Base-by-base conservation (phyloP, 2,888 invertebrate genomes). In the Dermolepida albohirtum region DNA sequence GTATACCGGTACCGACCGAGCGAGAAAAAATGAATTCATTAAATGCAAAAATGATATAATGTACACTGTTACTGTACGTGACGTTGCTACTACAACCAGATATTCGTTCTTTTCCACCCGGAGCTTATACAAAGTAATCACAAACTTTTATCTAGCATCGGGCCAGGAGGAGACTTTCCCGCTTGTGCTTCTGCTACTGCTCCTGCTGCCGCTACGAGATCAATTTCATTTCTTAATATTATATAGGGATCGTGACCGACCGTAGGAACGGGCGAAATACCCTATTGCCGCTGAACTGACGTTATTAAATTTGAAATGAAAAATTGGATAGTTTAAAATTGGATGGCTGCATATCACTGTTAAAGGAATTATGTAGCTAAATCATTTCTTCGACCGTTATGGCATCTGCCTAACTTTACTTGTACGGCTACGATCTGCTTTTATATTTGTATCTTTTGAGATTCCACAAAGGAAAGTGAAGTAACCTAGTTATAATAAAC, bases 261-360 rank as follows among this genome's bases (percentile, higher is more conserved):
- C 77, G 77, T 73, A 74, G 75, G 77, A 40, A 76, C 74, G 76
- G 76, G 76, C 75, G 75, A 76, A 78, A 78, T 79, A 76, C 77
- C 77, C 77, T 76, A 78, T 78, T 76, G 77, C 76, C 75, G 76
- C 78, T 74, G 57, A 74, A 79, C 80, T 82, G 81, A 82, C 82
- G 82, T 83, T 83, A 83, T 83, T 83, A 83, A 83, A 83, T 82
- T 80, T 81, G 79, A 82, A 82, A 83, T 83, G 82, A 83, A 82
- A 83, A 83, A 83, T 83, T 83, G 82, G 82, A 80, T 82, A 82
- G 82, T 83, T 82, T 83, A 81, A 82, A 83, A 83, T 83, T 83
- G 82, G 81, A 81, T 78, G 78, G 78, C 72, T 66, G 66, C 66
- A 66, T 66, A 66, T 66, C 66, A 77, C 75, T 74, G 74, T 71